Evolutionary conservation across 2,888 invertebrate genomes (phyloP), one percentile per base, ranked within the genome.

Genomic region (Eupelmus urozonus): DNA sequence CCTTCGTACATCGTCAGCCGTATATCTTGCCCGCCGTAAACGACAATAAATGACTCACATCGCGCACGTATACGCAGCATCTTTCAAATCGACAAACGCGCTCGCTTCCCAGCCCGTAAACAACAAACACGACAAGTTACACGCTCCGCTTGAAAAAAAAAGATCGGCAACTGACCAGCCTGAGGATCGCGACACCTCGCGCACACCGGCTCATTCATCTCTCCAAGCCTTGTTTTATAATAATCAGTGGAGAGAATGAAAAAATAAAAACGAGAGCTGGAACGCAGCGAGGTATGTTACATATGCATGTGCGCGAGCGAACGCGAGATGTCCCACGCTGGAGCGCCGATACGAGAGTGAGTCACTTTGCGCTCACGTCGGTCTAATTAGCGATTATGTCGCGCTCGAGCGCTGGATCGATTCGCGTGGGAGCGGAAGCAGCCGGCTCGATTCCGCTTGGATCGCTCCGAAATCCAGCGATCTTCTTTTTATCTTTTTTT

Each of bases 361-460:
- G 51, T 75, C 74, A 75, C 53, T 40, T 57, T 25, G 55, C 57
- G 20, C 51, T 18, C 59, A 20, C 27, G 60, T 60, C 79, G 73
- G 70, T 80, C 79, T 76, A 80, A 80, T 80, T 80, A 73, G 73
- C 79, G 76, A 80, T 80, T 80, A 80, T 74, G 70, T 72, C 76
- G 76, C 65, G 69, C 25, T 51, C 59, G 55, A 62, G 0, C 55
- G 55, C 55, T 9, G 69, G 67, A 79, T 79, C 67, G 79, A 79
- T 79, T 79, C 60, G 79, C 79, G 69, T 79, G 76, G 76, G 73
- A 74, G 78, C 67, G 73, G 73, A 78, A 78, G 63, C 78, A 16
- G 2, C 9, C 72, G 63, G 49, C 62, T 59, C 71, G 67, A 79
- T 69, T 75, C 66, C 57, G 74, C 80, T 66, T 49, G 65, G 13